Conservation (phyloP, 1,140 invertebrate genomes). For the Drosophila orosa region DNA sequence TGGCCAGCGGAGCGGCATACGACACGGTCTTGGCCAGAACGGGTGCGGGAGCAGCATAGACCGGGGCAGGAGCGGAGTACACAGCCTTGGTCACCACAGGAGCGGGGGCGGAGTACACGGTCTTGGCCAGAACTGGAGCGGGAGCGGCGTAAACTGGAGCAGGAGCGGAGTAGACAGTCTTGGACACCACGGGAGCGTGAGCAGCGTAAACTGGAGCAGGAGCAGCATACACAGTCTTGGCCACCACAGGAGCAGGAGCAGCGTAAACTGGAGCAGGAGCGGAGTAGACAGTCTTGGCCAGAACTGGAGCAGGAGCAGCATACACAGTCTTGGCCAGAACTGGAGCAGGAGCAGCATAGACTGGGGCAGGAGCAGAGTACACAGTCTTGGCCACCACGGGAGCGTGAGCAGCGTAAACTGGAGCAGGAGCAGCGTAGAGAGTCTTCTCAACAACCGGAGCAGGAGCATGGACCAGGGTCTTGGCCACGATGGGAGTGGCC, state of each 20-base stretch:
- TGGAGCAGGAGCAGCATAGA: slow-evolving; percentile 40
- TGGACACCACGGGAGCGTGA: slow-evolving; percentile 85
- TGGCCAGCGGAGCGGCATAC: slow-evolving; percentile 85
- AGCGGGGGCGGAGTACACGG: slow-evolving; percentile 84
- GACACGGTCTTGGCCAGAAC: slow-evolving; percentile 84
- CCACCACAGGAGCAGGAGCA: slow-evolving; percentile 41
- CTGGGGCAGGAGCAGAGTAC: slow-evolving; percentile 34
- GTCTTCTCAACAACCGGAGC: slow-evolving; percentile 50
- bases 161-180: slow-evolving; percentile 86
- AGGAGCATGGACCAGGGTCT: slow-evolving; percentile 77
- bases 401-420: slow-evolving; percentile 84
- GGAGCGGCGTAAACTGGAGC: slow-evolving; percentile 85
- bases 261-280: slow-evolving; percentile 82
- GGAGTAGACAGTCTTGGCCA: slow-evolving; percentile 82
- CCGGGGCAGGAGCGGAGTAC: slow-evolving; percentile 38
- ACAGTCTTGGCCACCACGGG: slow-evolving; percentile 45
- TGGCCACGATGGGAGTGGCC: slow-evolving; percentile 57
- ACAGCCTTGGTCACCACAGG: slow-evolving; percentile 44
- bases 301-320: slow-evolving; percentile 29
- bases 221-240: slow-evolving; percentile 34
- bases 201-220: slow-evolving; percentile 71
- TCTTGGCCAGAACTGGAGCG: slow-evolving; percentile 66
- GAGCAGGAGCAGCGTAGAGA: slow-evolving; percentile 40
- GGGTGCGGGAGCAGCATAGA: slow-evolving; percentile 44
- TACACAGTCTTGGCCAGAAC: slow-evolving; percentile 51